phyloP scores from a whole-genome alignment of 1,140 invertebrate genomes.

The Hylaeus volcanicus region DNA sequence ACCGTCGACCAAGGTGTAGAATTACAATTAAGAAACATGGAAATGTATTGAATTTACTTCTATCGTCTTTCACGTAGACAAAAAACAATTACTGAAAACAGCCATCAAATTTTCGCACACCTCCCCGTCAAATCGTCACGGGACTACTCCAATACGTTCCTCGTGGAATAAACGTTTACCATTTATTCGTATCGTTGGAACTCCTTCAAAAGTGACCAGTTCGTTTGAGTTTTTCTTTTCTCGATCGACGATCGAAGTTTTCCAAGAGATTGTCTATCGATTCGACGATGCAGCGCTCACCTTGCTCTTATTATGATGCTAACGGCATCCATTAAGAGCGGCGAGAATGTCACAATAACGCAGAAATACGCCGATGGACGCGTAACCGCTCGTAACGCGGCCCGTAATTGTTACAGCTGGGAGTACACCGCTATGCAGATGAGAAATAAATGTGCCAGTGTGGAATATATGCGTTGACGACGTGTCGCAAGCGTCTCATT shows the following conservation, averaged over 20 bases:
- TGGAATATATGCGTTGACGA: conserved; percentile 19
- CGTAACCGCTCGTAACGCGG: conserved; percentile 19
- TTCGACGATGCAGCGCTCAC: background rate
- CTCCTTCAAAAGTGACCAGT: no score
- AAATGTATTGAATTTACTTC: no score
- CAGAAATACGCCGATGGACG: conserved; percentile 14
- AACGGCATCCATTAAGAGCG: background rate
- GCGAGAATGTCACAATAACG: conserved; percentile 16
- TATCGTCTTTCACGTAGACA: no score
- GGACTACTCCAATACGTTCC: no score
- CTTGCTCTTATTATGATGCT: conserved; percentile 10
- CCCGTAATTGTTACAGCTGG: conserved; percentile 41
- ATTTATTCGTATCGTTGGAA: no score
- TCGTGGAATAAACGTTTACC: no score
- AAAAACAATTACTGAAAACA: no score
- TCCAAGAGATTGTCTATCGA: background rate
- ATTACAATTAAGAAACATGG: no score
- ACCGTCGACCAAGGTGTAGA: no score
- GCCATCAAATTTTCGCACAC: no score
- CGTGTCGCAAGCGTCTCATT: conserved; percentile 38
- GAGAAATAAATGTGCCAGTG: conserved; percentile 51
- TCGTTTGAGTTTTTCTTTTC: no score
- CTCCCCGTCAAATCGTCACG: no score
- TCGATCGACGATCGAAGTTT: background rate
- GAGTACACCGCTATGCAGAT: conserved; percentile 40